Percentiles rank a stretch among this genome's conserved stretches.
Evolutionary conservation across 1,140 invertebrate genomes (phyloP).

Genomic region (Latrodectus geometricus): DNA sequence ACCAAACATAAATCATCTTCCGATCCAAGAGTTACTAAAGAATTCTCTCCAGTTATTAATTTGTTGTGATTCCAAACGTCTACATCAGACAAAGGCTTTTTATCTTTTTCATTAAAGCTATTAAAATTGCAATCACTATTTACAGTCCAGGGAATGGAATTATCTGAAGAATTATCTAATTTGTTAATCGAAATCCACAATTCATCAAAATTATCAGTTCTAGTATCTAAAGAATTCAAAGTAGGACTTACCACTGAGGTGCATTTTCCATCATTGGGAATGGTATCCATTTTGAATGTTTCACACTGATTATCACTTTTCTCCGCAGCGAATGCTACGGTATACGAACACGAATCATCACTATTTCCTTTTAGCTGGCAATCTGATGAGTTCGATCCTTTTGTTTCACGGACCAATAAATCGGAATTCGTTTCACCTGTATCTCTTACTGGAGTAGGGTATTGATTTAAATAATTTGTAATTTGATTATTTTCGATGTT

Average conservation of each 20-base stretch:
- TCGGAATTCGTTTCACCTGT: background rate
- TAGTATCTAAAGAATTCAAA: constrained; percentile 17
- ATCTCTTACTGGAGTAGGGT: background rate
- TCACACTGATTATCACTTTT: background rate
- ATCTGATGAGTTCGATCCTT: background rate
- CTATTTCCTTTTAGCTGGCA: background rate
- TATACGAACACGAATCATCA: background rate
- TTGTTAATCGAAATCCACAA: constrained; percentile 30
- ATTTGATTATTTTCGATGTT: background rate
- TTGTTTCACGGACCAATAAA: constrained; percentile 2
- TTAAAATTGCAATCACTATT: constrained; percentile 12
- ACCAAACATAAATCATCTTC: constrained; percentile 40
- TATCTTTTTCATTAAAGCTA: background rate
- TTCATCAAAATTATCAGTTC: constrained; percentile 20
- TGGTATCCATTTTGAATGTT: background rate
- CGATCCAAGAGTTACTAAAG: constrained; percentile 13
- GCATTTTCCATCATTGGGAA: background rate
- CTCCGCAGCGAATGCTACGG: background rate
- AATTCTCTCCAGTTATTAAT: background rate
- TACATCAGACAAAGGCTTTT: background rate
- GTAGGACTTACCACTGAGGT: constrained; percentile 24
- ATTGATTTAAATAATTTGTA: background rate
- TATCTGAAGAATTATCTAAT: constrained; percentile 14
- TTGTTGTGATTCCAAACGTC: background rate
- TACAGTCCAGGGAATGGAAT: constrained; percentile 13